These are phyloP conservation scores for Hymenopus coronatus DNA, from an alignment of 2,888 invertebrate genomes.

Conservation along the genomic window DNA sequence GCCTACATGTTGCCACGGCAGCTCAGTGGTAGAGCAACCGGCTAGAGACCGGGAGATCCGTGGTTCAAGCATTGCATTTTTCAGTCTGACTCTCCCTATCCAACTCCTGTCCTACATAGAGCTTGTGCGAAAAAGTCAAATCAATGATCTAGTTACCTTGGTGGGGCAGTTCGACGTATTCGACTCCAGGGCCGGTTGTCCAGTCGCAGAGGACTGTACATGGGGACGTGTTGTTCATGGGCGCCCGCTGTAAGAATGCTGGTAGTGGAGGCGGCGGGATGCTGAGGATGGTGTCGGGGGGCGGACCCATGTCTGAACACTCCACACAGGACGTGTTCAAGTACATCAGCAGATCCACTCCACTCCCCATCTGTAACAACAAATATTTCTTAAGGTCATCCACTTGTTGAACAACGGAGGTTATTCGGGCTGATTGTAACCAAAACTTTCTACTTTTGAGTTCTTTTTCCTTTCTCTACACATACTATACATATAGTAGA, in stretches of 20 bases:
- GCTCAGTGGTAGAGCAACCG: too few species aligned
- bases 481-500: too few species aligned
- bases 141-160: conserved; percentile 57
- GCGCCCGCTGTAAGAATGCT: conserved; percentile 58
- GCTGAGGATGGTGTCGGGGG: conserved; percentile 77
- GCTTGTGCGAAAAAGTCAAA: too few species aligned
- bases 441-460: too few species aligned
- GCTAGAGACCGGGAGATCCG: too few species aligned
- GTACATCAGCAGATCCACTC: conserved; percentile 38
- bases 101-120: too few species aligned
- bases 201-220: conserved; percentile 46
- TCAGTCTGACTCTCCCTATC: too few species aligned
- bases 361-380: conserved; percentile 33
- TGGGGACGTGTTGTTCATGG: conserved; percentile 40
- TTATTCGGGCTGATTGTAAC: too few species aligned
- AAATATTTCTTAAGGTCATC: neutral
- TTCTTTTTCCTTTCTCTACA: too few species aligned
- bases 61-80: too few species aligned
- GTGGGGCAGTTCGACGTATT: conserved; percentile 76
- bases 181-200: conserved; percentile 58
- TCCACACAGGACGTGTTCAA: conserved; percentile 45
- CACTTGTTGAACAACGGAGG: neutral
- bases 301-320: conserved; percentile 63
- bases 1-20: too few species aligned
- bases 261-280: conserved; percentile 85